Evolutionary conservation across 1,140 invertebrate species (phyloP).

Genomic region (Neotoxoptera formosana): DNA sequence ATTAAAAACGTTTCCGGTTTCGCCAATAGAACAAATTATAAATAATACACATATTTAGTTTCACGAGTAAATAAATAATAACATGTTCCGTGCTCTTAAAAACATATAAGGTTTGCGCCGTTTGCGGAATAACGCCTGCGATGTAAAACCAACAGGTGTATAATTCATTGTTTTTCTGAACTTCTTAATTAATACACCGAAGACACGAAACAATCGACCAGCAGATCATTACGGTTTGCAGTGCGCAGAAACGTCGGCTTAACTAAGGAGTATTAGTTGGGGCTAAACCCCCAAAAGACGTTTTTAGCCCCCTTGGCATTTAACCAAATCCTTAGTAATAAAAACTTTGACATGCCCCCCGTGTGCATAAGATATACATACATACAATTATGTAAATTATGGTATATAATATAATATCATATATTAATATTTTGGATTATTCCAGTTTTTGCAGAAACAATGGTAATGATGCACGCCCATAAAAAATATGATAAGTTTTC

Average conservation of each 20-base stretch:
- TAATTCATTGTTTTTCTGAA: background rate
- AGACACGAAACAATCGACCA: background rate
- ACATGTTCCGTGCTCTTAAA: background rate
- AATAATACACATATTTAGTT: background rate
- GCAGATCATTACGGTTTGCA: background rate
- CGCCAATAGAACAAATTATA: conserved; percentile 4
- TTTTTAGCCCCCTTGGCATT: background rate
- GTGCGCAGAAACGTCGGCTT: background rate
- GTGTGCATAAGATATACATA: too few relatives aligned
- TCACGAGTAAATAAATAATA: conserved; percentile 19
- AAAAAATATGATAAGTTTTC: too few relatives aligned
- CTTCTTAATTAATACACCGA: background rate
- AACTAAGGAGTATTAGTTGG: background rate
- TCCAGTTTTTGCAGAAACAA: background rate
- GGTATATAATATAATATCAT: too few relatives aligned
- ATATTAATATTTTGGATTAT: background rate
- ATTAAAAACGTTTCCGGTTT: conserved; percentile 24
- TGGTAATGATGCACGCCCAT: background rate
- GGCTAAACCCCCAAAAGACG: background rate
- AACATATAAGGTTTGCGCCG: background rate
- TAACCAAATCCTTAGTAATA: background rate
- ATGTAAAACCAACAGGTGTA: conserved; percentile 18
- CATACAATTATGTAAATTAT: too few relatives aligned
- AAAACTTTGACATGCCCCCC: background rate
- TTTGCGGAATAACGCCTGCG: background rate